A percentile compares a stretch with the other conserved stretches of the same genome.
Evolutionary conservation across 1,140 invertebrate genomes (phyloP).

Genomic region (Lerema accius): DNA sequence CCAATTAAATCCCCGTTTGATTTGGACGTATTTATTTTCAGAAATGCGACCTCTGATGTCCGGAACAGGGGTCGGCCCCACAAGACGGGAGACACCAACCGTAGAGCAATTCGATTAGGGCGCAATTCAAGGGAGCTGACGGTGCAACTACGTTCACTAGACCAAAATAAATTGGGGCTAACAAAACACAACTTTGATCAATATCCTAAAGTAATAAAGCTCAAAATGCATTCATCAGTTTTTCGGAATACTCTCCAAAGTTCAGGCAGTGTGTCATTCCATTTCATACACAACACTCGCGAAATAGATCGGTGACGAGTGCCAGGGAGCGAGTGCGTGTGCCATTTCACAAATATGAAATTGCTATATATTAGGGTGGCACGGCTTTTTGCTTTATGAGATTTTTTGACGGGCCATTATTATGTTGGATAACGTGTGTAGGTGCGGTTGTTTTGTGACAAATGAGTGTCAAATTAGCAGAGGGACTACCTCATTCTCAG

Average conservation of each 20-base stretch:
- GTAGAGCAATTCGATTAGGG: conserved; percentile 80
- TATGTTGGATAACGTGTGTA: conserved; percentile 31
- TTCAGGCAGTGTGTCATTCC: conserved; percentile 69
- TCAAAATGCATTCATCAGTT: conserved; percentile 35
- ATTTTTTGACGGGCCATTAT: conserved; percentile 49
- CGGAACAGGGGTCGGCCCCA: conserved; percentile 68
- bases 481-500: too few species aligned
- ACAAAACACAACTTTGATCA: conserved; percentile 30
- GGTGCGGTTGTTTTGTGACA: conserved; percentile 16
- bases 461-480: conserved; percentile 9
- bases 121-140: conserved; percentile 75
- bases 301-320: conserved; percentile 78
- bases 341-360: conserved; percentile 79
- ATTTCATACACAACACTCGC: conserved; percentile 77
- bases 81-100: conserved; percentile 71
- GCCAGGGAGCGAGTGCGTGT: conserved; percentile 52
- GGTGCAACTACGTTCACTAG: conserved; percentile 58
- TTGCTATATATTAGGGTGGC: conserved; percentile 71
- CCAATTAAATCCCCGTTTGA: conserved; percentile 75
- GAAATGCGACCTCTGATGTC: conserved; percentile 72
- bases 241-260: conserved; percentile 25
- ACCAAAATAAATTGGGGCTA: conserved; percentile 44
- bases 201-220: conserved; percentile 33
- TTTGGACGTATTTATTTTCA: conserved; percentile 78
- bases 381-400: conserved; percentile 60